Conservation (phyloP, 2,888 invertebrate species). For the Helobdella robusta region DNA sequence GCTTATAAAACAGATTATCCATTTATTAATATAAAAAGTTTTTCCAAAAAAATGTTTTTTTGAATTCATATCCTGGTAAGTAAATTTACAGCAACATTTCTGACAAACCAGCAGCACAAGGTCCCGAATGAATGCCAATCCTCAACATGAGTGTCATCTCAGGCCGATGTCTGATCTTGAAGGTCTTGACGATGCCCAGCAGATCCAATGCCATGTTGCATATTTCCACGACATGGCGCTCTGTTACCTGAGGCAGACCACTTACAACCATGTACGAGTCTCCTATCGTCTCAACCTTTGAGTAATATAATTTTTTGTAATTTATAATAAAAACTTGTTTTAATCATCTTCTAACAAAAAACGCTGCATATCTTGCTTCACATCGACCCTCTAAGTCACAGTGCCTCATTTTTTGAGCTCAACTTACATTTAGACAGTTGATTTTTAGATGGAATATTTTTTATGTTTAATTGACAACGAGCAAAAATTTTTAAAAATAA, state of each 20-base stretch:
- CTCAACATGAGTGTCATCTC: slow-evolving; percentile 34
- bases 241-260: slow-evolving; percentile 55
- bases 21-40: neutral
- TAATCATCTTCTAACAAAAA: too few species aligned
- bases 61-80: neutral
- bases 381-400: too few species aligned
- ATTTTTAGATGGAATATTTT: too few species aligned
- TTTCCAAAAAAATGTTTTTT: neutral
- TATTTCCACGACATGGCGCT: slow-evolving; percentile 36
- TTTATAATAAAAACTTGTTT: too few species aligned
- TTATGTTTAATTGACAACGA: too few species aligned
- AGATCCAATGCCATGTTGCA: slow-evolving; percentile 36
- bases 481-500: neutral
- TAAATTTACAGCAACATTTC: neutral
- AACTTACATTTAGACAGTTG: too few species aligned
- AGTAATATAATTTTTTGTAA: too few species aligned
- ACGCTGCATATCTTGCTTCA: too few species aligned
- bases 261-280: slow-evolving; percentile 36
- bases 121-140: slow-evolving; percentile 41
- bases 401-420: too few species aligned
- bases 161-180: slow-evolving; percentile 36
- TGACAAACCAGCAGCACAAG: slow-evolving; percentile 12
- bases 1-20: neutral
- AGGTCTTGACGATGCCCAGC: slow-evolving; percentile 32
- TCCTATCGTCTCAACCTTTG: slow-evolving; percentile 35